Evolutionary conservation across 1,140 invertebrate species (phyloP), one percentile per base, ranked within the genome.

Genomic region (Drosophila serrata): DNA sequence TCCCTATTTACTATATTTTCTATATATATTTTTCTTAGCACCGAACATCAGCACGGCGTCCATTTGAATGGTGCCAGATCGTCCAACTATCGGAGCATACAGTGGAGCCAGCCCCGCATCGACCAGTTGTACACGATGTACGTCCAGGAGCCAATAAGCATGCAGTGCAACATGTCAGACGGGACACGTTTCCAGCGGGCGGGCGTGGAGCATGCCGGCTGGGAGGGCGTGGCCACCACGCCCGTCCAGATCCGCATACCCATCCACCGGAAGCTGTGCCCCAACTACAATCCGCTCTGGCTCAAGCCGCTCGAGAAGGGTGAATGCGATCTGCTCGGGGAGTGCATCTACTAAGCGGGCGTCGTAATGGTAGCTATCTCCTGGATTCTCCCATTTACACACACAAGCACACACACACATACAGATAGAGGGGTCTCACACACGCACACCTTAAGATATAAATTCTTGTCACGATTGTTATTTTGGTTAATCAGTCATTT

Each of bases 141-240:
- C 90, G 94, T 95, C n/a, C 95, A 96, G 75, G 95, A 98, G 3
- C 96, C 98, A 22, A 94, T 99, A 48, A 98, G 97, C 51, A 98
- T 99, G 97, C 98, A 99, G 91, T 99, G 98, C 92, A 99, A 99
- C 93, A 95, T 95, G 87, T 98, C 97, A 4, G 95, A 96, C 81
- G 98, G 98, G 13, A 94, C 94, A 55, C 94, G 98, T 81, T 98
- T 98, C 40, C 80, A 78, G 35, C 7, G 19, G 19, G 6, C 80
- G 75, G 42, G 6, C 7, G 2, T 77, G 42, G 4, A 3, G 0
- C 60, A 77, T 1, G 1, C 19, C 19, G 51, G 88, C 27, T 93
- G 92, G 92, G 92, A 93, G 82, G 92, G 92, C 8, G 79, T 91
- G 31, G 59, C 81, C 1, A 63, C 92, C 37, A 93, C 92, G 59